Evolutionary conservation across 1,140 invertebrate species (phyloP).

Genomic region (Lordiphosa stackelbergi): DNA sequence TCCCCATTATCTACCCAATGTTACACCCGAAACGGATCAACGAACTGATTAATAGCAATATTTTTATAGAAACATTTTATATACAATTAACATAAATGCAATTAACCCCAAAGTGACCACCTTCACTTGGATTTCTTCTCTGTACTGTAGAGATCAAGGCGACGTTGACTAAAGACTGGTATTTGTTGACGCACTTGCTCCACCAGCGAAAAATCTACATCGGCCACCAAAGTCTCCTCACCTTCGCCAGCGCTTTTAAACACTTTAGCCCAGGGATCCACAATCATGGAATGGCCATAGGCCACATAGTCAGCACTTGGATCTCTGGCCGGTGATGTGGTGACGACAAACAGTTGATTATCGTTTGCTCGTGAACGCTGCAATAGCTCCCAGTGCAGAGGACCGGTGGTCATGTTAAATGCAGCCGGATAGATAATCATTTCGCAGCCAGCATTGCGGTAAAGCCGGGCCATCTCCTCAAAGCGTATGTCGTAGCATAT

Average conservation of each 20-base stretch:
- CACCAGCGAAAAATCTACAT: constrained; percentile 87
- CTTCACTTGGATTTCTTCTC: constrained; percentile 35
- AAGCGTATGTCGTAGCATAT: constrained; percentile 98
- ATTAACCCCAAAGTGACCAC: not conserved
- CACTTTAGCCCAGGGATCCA: constrained; percentile 93
- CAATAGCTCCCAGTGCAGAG: constrained; percentile 93
- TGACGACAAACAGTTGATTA: constrained; percentile 89
- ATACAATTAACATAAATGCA: constrained; percentile 37
- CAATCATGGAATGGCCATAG: constrained; percentile 91
- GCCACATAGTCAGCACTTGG: constrained; percentile 86
- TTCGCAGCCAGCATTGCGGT: constrained; percentile 88
- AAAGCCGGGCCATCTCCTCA: constrained; percentile 91
- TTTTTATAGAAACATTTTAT: constrained; percentile 31
- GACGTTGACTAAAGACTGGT: constrained; percentile 86
- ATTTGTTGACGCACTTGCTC: constrained; percentile 89
- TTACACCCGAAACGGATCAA: constrained; percentile 2
- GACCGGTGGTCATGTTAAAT: constrained; percentile 97
- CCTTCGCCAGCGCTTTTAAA: constrained; percentile 83
- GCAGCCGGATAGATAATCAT: constrained; percentile 94
- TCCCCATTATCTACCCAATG: constrained; percentile 35
- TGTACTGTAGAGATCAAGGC: constrained; percentile 89
- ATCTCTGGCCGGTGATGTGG: constrained; percentile 88
- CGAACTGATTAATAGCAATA: constrained; percentile 24
- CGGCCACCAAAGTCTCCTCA: constrained; percentile 85
- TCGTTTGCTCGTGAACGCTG: constrained; percentile 87